Percentiles rank a stretch among this genome's conserved stretches.
Conservation (phyloP, 2,797 vertebrate species). For the Amazona ochrocephala region DNA sequence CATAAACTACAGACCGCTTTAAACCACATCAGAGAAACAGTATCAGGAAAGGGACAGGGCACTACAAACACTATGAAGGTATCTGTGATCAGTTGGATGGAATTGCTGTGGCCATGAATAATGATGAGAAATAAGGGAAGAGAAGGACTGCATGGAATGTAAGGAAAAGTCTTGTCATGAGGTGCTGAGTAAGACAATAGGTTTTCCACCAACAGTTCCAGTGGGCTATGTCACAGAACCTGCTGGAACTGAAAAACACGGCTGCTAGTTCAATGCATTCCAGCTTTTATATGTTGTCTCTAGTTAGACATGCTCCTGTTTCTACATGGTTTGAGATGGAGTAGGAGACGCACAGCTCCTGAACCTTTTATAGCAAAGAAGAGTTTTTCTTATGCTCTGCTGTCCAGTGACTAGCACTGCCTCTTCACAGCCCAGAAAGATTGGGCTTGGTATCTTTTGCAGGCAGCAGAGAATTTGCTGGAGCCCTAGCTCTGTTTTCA, state of each 20-base stretch:
- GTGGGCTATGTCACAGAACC: background rate
- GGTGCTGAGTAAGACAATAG: background rate
- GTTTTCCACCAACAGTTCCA: background rate
- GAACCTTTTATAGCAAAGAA: background rate
- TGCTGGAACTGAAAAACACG: background rate
- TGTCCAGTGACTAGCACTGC: background rate
- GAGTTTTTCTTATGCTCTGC: background rate
- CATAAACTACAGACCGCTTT: background rate
- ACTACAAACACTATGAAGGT: background rate
- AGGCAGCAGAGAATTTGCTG: background rate
- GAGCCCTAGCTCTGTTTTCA: background rate
- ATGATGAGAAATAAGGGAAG: background rate
- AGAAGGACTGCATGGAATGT: background rate
- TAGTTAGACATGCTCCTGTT: background rate
- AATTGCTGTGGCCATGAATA: background rate
- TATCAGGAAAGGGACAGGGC: background rate
- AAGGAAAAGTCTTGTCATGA: background rate
- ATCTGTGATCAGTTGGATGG: background rate
- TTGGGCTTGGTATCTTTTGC: background rate
- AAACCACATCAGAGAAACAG: background rate
- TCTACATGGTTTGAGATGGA: accelerated
- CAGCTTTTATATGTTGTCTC: background rate
- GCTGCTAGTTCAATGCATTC: background rate
- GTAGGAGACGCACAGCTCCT: background rate
- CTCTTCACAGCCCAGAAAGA: background rate